Conservation (phyloP, 2,113 vertebrate species). For the Muntiacus muntjak region DNA sequence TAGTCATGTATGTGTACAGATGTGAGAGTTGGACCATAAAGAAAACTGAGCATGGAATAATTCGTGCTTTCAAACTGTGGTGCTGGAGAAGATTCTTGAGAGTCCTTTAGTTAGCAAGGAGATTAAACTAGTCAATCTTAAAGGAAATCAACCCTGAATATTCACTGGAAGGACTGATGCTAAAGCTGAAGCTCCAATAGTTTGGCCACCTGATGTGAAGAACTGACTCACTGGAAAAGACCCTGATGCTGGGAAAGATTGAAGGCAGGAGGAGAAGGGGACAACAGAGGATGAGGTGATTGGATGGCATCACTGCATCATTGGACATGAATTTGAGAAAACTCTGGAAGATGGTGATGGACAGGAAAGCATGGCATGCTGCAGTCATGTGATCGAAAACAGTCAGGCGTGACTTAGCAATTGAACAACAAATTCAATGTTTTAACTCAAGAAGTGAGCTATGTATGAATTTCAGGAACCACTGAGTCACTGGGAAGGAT, state of each 20-base stretch:
- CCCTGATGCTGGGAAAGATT: not conserved
- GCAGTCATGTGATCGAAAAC: not conserved
- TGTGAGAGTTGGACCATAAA: not conserved
- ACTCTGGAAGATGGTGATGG: not conserved
- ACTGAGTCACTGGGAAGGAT: rapidly evolving
- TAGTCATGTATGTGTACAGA: not conserved
- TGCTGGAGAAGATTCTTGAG: not conserved
- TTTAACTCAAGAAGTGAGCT: not conserved
- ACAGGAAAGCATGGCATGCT: not conserved
- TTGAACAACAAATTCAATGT: not conserved
- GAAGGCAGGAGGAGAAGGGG: not conserved
- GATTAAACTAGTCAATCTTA: not conserved
- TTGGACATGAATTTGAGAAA: not conserved
- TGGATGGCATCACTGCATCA: not conserved
- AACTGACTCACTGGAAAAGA: not conserved
- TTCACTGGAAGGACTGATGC: not conserved
- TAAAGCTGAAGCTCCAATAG: not conserved
- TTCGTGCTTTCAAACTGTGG: not conserved
- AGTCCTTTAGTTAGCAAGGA: not conserved
- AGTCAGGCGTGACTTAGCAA: not conserved
- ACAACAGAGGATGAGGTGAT: not conserved
- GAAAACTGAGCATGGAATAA: not conserved
- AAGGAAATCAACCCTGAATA: not conserved
- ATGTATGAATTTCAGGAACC: rapidly evolving
- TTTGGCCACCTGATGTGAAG: not conserved